phyloP scores from a whole-genome alignment of 2,888 invertebrate genomes.

The Hyles lineata region DNA sequence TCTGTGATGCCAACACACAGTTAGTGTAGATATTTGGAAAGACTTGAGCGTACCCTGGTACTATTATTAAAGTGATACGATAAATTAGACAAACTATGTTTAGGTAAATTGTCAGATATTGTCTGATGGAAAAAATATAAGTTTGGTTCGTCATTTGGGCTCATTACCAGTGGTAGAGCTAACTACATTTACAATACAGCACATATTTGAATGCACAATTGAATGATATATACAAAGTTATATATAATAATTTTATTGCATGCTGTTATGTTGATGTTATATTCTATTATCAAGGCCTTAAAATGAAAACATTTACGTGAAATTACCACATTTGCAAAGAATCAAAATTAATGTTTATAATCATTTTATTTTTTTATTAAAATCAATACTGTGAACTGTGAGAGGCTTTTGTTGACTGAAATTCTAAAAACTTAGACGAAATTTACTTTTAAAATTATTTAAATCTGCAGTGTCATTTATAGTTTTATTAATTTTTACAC shows the following conservation, averaged over 20 bases:
- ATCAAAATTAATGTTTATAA: neutral
- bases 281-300: slow-evolving; percentile 64
- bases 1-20: slow-evolving; percentile 62
- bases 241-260: slow-evolving; percentile 77
- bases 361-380: slow-evolving; percentile 1
- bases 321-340: slow-evolving; percentile 22
- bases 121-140: slow-evolving; percentile 35
- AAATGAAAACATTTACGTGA: slow-evolving; percentile 52
- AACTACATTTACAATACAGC: slow-evolving; percentile 55
- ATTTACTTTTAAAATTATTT: slow-evolving; percentile 24
- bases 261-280: slow-evolving; percentile 77
- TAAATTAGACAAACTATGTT: slow-evolving; percentile 49
- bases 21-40: slow-evolving; percentile 56
- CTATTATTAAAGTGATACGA: slow-evolving; percentile 69
- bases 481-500: slow-evolving; percentile 26
- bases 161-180: slow-evolving; percentile 51
- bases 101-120: slow-evolving; percentile 38
- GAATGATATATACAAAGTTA: slow-evolving; percentile 67
- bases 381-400: slow-evolving; percentile 16
- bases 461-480: slow-evolving; percentile 41
- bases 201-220: slow-evolving; percentile 72
- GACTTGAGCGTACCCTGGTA: slow-evolving; percentile 63
- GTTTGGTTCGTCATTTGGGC: slow-evolving; percentile 35
- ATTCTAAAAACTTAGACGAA: slow-evolving; percentile 39
- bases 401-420: slow-evolving; percentile 63